Percentiles rank a stretch among this genome's conserved stretches.
phyloP scores from a whole-genome alignment of 2,797 vertebrate species.

The Centropyge bicolor region DNA sequence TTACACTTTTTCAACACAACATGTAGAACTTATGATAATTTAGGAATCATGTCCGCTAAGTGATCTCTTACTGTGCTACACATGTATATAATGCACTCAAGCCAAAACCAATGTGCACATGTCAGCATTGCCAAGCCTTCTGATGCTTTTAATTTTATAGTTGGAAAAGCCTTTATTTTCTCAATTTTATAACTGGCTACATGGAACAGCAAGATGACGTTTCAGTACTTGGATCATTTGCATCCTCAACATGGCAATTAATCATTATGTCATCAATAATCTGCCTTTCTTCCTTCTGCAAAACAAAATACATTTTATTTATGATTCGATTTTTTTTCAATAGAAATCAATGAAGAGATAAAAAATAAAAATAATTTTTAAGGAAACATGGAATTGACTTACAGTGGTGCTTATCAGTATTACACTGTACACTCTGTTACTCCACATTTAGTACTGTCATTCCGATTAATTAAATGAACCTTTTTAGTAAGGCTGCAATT shows the following conservation, averaged over 20 bases:
- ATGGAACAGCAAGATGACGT: conserved; percentile 15
- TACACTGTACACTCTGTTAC: conserved; percentile 41
- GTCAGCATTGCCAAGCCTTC: neutral
- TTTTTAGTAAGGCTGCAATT: conserved; percentile 41
- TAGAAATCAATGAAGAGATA: conserved; percentile 15
- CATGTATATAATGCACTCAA: conserved; percentile 2
- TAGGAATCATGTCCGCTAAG: conserved; percentile 18
- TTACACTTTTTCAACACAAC: conserved; percentile 30
- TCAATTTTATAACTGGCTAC: neutral
- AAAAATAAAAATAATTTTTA: neutral
- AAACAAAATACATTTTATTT: conserved; percentile 4
- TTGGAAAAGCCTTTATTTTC: conserved; percentile 16
- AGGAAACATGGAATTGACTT: conserved; percentile 29
- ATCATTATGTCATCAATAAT: conserved; percentile 7
- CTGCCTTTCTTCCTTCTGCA: neutral
- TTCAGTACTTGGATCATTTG: conserved; percentile 15
- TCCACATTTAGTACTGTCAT: conserved; percentile 48
- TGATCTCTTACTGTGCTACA: conserved; percentile 22
- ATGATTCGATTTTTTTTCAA: neutral
- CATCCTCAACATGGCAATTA: conserved; percentile 13
- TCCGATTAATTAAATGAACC: conserved; percentile 39
- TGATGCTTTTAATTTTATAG: neutral
- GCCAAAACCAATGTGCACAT: conserved; percentile 20
- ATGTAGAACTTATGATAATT: conserved; percentile 27
- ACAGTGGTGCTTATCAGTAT: conserved; percentile 47